These are phyloP conservation scores for Neelides sp. DNA, from an alignment of 1,140 invertebrate genomes.

Conservation along the genomic window DNA sequence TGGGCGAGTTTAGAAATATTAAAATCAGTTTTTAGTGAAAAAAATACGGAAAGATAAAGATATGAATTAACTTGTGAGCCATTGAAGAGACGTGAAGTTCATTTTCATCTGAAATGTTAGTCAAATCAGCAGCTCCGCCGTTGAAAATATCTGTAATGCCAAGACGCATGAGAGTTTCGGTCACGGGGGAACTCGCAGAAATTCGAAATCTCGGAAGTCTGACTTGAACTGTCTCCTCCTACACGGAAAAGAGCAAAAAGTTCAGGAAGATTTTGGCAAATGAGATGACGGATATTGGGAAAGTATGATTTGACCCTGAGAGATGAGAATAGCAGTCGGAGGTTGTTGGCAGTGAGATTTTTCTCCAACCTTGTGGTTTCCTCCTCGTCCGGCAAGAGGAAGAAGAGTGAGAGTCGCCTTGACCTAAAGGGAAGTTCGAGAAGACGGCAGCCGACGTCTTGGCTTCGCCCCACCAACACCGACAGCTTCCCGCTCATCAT, in stretches of 20 bases:
- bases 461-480: constrained; percentile 33
- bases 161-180: constrained; percentile 31
- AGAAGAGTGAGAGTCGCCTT: constrained; percentile 33
- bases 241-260: constrained; percentile 3
- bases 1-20: constrained; percentile 14
- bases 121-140: constrained; percentile 25
- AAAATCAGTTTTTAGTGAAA: background rate
- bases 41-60: constrained; percentile 3
- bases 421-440: constrained; percentile 34
- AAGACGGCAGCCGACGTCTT: constrained; percentile 33
- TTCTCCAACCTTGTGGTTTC: constrained; percentile 30
- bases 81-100: constrained; percentile 31
- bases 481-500: constrained; percentile 35
- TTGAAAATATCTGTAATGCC: constrained; percentile 33
- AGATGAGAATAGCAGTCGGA: constrained; percentile 34
- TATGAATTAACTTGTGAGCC: constrained; percentile 32
- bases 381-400: constrained; percentile 34
- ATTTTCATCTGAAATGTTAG: constrained; percentile 25
- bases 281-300: too few species aligned
- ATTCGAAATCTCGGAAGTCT: constrained; percentile 34
- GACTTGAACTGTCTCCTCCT: constrained; percentile 36
- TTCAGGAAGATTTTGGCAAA: background rate
- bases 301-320: constrained; percentile 29
- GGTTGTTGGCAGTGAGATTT: constrained; percentile 33
- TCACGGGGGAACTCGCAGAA: constrained; percentile 20